phyloP scores from a whole-genome alignment of 2,797 vertebrate species.

The Anabas testudineus region DNA sequence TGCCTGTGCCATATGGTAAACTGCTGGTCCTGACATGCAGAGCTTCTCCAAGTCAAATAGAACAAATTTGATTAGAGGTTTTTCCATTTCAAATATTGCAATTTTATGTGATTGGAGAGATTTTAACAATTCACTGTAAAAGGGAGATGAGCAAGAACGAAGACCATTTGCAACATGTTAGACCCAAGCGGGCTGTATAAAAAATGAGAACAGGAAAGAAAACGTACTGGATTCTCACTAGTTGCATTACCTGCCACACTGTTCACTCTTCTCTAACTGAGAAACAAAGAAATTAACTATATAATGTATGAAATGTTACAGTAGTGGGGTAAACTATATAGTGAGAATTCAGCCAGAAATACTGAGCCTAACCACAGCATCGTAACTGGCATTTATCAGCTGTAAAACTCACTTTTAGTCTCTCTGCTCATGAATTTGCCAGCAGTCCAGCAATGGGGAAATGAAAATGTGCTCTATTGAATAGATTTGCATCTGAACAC shows the following conservation, averaged over 20 bases:
- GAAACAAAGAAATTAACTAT: constrained; percentile 19
- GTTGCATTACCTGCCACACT: constrained; percentile 2
- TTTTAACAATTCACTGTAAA: constrained; percentile 15
- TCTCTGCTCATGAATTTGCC: constrained; percentile 66
- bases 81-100: constrained; percentile 44
- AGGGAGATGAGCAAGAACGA: constrained; percentile 1
- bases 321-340: constrained; percentile 14
- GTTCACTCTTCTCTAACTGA: not conserved
- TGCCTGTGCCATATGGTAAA: constrained; percentile 52
- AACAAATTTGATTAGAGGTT: constrained; percentile 25
- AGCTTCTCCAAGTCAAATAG: constrained; percentile 35
- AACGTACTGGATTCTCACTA: constrained; percentile 9
- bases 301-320: constrained; percentile 14
- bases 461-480: constrained; percentile 82
- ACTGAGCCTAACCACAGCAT: constrained; percentile 3
- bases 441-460: constrained; percentile 72
- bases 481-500: constrained; percentile 84
- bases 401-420: constrained; percentile 59
- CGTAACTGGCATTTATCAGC: constrained; percentile 61
- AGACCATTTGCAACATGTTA: not conserved
- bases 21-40: constrained; percentile 23
- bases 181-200: not conserved
- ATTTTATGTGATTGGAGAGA: constrained; percentile 25
- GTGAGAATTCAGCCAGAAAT: constrained; percentile 31
- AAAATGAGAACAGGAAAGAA: not conserved